phyloP scores from a whole-genome alignment of 2,113 vertebrate species.

The Hydrolagus affinis region DNA sequence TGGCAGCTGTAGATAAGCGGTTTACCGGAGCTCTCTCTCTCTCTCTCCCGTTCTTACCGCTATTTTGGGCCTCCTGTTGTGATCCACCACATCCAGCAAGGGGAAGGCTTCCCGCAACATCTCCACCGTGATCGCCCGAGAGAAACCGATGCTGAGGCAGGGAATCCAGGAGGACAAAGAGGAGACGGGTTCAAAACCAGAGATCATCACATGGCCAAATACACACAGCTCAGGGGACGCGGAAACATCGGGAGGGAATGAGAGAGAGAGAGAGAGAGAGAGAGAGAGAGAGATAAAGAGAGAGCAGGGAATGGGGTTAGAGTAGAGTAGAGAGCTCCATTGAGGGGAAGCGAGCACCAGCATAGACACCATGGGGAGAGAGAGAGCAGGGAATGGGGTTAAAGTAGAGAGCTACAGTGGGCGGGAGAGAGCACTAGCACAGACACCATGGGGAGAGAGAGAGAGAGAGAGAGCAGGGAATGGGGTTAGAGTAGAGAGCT shows the following conservation, averaged over 20 bases:
- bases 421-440: background rate
- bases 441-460: background rate
- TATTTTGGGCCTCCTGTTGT: slow-evolving; percentile 55
- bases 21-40: background rate
- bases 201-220: too few relatives aligned
- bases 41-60: slow-evolving; percentile 49
- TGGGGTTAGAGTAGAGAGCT: background rate
- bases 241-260: background rate
- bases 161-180: slow-evolving; percentile 32
- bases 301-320: background rate
- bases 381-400: background rate
- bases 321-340: background rate
- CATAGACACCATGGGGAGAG: background rate
- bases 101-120: slow-evolving; percentile 64
- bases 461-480: background rate
- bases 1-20: background rate
- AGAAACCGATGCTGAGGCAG: slow-evolving; percentile 68
- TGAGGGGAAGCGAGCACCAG: background rate
- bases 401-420: background rate
- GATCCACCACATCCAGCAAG: slow-evolving; percentile 76
- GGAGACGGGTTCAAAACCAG: background rate
- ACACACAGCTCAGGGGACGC: background rate
- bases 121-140: slow-evolving; percentile 66
- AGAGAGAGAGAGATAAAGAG: background rate
- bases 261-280: too few relatives aligned